Conservation (phyloP, 2,797 vertebrate genomes). For the Heterohyrax brucei region DNA sequence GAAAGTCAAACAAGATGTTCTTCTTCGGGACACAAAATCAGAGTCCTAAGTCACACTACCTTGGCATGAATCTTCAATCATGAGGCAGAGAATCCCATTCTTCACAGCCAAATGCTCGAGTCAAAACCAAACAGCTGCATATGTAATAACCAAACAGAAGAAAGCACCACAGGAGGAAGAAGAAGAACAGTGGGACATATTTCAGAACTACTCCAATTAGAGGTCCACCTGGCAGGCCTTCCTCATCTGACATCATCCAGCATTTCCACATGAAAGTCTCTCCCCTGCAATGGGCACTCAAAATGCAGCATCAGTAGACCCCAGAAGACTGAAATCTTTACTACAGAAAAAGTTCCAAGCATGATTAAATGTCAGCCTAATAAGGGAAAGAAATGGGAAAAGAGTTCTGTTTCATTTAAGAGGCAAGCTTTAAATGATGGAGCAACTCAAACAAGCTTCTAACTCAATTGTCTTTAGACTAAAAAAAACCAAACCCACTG, state of each 20-base stretch:
- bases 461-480: background rate
- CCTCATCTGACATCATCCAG: background rate
- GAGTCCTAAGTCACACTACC: background rate
- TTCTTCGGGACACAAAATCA: background rate
- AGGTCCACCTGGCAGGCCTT: background rate
- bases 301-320: background rate
- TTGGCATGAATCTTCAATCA: background rate
- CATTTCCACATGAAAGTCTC: background rate
- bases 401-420: constrained; percentile 16
- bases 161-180: too few species aligned
- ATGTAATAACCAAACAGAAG: background rate
- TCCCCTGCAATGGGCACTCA: background rate
- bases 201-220: background rate
- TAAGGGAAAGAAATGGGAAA: background rate
- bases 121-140: background rate
- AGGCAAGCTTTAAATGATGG: background rate
- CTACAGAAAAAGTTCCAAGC: background rate
- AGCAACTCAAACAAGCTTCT: background rate
- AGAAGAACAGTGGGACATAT: background rate
- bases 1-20: background rate
- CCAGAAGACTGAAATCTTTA: background rate
- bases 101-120: background rate
- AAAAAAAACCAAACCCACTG: background rate
- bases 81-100: background rate
- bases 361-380: background rate